These are phyloP conservation scores for Macropis europaea DNA, from an alignment of 2,888 invertebrate species.

Conservation along the genomic window DNA sequence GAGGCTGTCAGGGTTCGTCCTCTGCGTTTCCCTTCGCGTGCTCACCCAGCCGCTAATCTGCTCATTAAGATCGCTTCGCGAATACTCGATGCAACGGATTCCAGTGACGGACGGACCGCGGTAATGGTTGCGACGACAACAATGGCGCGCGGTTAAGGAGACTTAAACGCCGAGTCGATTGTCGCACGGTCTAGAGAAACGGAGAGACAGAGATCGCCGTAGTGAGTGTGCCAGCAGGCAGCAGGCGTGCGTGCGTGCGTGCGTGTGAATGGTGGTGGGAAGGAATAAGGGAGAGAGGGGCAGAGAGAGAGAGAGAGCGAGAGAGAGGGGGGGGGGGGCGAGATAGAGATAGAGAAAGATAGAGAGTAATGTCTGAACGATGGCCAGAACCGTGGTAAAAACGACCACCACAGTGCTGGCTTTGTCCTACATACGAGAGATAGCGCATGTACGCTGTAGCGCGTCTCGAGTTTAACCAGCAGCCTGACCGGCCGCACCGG, in stretches of 20 bases:
- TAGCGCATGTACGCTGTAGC: slow-evolving; percentile 38
- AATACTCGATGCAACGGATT: neutral
- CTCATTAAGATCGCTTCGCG: neutral
- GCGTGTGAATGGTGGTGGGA: too few species aligned
- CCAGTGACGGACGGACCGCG: neutral
- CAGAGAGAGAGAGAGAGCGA: too few species aligned
- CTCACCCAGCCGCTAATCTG: too few species aligned
- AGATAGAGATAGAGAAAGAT: neutral
- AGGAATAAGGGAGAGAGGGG: too few species aligned
- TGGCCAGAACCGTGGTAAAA: slow-evolving; percentile 6
- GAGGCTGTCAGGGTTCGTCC: neutral
- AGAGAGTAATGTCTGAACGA: slow-evolving; percentile 2
- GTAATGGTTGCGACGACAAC: too few species aligned
- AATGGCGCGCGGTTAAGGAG: too few species aligned
- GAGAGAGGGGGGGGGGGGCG: too few species aligned
- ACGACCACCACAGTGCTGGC: slow-evolving; percentile 41
- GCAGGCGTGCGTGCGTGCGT: too few species aligned
- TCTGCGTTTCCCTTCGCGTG: neutral
- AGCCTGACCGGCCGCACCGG: slow-evolving; percentile 28
- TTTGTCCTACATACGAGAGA: slow-evolving; percentile 69
- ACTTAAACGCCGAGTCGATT: neutral
- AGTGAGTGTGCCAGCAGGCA: too few species aligned
- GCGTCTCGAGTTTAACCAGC: slow-evolving; percentile 32
- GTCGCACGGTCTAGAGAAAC: too few species aligned
- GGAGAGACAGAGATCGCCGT: too few species aligned